Conservation (phyloP, 2,888 invertebrate species). For the Limnephilus rhombicus region DNA sequence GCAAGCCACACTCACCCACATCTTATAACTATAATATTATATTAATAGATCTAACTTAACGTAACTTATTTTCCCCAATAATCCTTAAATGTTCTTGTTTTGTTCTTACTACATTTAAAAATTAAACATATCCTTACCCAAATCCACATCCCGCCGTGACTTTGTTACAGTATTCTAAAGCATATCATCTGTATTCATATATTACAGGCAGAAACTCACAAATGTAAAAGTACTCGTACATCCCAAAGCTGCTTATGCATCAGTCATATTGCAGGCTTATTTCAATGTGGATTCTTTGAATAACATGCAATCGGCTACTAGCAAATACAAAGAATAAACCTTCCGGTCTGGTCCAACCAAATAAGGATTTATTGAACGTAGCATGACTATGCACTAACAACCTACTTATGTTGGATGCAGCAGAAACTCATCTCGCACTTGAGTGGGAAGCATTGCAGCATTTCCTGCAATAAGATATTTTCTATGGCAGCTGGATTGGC, state of each 20-base stretch:
- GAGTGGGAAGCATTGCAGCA: slow-evolving; percentile 5
- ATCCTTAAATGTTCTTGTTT: too few relatives aligned
- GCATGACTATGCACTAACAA: background rate
- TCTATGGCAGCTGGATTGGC: slow-evolving; percentile 39
- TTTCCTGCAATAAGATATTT: slow-evolving; percentile 40
- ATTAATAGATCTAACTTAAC: too few relatives aligned
- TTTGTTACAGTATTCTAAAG: background rate
- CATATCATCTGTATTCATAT: background rate
- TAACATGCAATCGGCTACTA: background rate
- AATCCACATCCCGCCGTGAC: too few relatives aligned
- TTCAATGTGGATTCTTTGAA: background rate
- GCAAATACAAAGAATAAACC: background rate
- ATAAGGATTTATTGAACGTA: background rate
- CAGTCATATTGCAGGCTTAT: background rate
- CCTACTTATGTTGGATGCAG: background rate
- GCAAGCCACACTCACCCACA: too few relatives aligned
- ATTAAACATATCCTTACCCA: background rate
- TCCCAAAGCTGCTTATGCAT: background rate
- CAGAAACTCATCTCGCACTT: background rate
- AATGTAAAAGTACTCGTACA: background rate
- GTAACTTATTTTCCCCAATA: too few relatives aligned
- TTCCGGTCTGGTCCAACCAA: background rate
- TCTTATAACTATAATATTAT: too few relatives aligned
- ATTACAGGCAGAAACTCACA: background rate
- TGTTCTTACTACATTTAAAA: background rate